These are phyloP conservation scores for Galleria mellonella DNA, from an alignment of 1,140 invertebrate species.

Conservation along the genomic window DNA sequence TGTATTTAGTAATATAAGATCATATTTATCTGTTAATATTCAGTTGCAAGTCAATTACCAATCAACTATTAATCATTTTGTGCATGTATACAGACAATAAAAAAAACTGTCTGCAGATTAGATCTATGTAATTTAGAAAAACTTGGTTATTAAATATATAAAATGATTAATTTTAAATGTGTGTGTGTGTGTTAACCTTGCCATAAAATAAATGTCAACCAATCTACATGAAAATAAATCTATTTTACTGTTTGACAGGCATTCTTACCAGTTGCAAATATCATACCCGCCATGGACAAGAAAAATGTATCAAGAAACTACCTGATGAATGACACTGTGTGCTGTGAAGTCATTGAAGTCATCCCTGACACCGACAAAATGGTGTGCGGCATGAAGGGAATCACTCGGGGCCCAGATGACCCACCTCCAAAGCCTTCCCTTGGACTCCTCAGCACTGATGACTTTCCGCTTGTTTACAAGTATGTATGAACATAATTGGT, in stretches of 20 bases:
- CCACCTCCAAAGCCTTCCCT: constrained; percentile 82
- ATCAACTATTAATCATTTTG: no score
- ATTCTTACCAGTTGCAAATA: constrained; percentile 80
- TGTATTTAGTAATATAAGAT: no score
- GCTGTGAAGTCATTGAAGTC: constrained; percentile 91
- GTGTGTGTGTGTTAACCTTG: no score
- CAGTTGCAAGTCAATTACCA: no score
- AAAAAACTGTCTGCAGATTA: no score
- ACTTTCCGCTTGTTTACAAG: constrained; percentile 91
- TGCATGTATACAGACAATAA: no score
- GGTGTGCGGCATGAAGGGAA: constrained; percentile 88
- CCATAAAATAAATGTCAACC: no score
- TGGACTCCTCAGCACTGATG: constrained; percentile 88
- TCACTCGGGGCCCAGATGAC: constrained; percentile 78
- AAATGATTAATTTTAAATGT: no score
- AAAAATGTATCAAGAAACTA: constrained; percentile 85
- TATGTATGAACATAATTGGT: constrained; percentile 73
- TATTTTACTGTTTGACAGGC: constrained; percentile 74
- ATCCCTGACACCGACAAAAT: constrained; percentile 91
- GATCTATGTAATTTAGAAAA: no score
- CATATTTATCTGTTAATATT: no score
- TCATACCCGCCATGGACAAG: constrained; percentile 86
- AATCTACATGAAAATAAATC: no score
- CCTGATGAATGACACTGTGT: constrained; percentile 88
- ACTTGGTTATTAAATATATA: no score